phyloP scores from a whole-genome alignment of 2,113 vertebrate species.

The Pedionomus torquatus region DNA sequence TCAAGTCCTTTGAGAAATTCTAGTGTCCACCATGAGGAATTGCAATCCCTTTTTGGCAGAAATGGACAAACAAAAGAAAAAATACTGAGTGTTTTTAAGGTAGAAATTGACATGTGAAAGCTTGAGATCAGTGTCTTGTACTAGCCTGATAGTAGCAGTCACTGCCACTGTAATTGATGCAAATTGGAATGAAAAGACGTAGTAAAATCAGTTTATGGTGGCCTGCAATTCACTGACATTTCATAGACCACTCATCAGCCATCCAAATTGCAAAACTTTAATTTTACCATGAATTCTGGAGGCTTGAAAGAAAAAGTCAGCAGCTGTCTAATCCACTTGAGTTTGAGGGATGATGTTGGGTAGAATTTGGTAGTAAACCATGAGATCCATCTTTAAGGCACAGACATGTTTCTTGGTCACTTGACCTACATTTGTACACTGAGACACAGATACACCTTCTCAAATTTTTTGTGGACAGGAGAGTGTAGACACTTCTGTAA shows the following conservation, averaged over 20 bases:
- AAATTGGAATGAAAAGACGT: neutral
- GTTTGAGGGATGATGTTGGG: neutral
- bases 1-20: neutral
- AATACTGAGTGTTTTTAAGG: neutral
- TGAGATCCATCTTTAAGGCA: neutral
- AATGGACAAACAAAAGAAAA: neutral
- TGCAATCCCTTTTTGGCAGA: neutral
- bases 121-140: neutral
- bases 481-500: neutral
- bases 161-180: neutral
- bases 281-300: neutral
- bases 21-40: accelerated
- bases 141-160: neutral
- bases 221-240: neutral
- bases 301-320: neutral
- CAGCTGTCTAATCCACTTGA: neutral
- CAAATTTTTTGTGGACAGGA: neutral
- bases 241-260: neutral
- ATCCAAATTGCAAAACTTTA: neutral
- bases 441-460: neutral
- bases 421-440: neutral
- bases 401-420: neutral
- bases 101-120: neutral
- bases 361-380: neutral
- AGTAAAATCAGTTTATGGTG: neutral